Percentiles rank a stretch among this genome's conserved stretches.
Evolutionary conservation across 2,113 vertebrate genomes (phyloP).

Genomic region (Myxocyprinus asiaticus): DNA sequence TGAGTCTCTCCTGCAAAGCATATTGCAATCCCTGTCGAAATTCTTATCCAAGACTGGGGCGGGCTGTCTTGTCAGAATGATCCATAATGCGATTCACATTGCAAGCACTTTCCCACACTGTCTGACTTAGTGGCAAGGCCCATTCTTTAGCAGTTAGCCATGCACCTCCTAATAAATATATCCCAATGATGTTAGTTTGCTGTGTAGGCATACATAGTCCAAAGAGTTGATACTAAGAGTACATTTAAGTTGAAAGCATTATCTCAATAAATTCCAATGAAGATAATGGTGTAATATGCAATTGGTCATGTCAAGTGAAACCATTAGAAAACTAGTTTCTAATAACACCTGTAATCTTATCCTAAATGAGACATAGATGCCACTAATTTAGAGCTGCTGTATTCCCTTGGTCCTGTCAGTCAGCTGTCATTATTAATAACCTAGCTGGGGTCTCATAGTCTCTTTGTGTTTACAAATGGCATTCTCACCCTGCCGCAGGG

Average conservation of each 20-base stretch:
- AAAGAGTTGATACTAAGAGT: constrained; percentile 44
- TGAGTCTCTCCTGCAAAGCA: constrained; percentile 71
- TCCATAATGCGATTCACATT: constrained; percentile 68
- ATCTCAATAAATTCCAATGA: constrained; percentile 11
- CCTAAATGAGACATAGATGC: constrained; percentile 30
- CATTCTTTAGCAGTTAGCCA: constrained; percentile 68
- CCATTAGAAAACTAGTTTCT: constrained; percentile 9
- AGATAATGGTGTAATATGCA: background rate
- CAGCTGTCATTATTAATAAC: constrained; percentile 33
- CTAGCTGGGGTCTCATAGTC: constrained; percentile 23
- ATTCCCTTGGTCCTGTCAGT: constrained; percentile 25
- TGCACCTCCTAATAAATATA: constrained; percentile 61
- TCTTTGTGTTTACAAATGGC: constrained; percentile 41
- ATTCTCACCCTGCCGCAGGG: constrained; percentile 31
- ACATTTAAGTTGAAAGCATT: constrained; percentile 40
- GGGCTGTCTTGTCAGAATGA: constrained; percentile 67
- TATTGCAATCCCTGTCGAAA: constrained; percentile 71
- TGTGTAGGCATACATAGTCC: constrained; percentile 40
- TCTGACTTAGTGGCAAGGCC: constrained; percentile 64
- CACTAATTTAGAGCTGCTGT: constrained; percentile 11
- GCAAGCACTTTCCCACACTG: constrained; percentile 57
- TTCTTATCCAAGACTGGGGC: constrained; percentile 62
- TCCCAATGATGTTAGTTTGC: constrained; percentile 62
- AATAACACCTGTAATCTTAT: background rate
- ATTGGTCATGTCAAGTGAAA: constrained; percentile 3